Evolutionary conservation across 1,140 invertebrate species (phyloP).

Genomic region (Drosophila bipectinata): DNA sequence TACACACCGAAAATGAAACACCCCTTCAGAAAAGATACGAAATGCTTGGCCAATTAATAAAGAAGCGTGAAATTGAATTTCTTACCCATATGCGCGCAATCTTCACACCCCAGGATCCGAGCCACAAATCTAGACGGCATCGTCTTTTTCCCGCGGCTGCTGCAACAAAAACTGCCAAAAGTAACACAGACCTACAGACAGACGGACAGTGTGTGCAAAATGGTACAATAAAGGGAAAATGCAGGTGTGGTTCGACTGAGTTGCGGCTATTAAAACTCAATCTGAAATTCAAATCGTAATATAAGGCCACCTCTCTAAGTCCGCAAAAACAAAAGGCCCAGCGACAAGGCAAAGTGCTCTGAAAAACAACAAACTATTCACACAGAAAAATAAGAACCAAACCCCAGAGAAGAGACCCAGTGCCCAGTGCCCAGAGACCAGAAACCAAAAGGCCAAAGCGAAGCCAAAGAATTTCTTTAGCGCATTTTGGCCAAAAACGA

Average conservation of each 20-base stretch:
- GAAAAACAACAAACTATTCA: slow-evolving; percentile 59
- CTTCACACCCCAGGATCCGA: slow-evolving; percentile 64
- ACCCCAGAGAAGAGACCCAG: slow-evolving; percentile 47
- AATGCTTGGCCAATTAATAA: slow-evolving; percentile 80
- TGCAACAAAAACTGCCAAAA: slow-evolving; percentile 58
- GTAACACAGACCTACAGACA: slow-evolving; percentile 38
- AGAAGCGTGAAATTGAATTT: slow-evolving; percentile 83
- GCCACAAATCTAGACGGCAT: slow-evolving; percentile 30
- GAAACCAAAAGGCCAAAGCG: slow-evolving; percentile 55
- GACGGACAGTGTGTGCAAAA: neutral
- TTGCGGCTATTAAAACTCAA: slow-evolving; percentile 80
- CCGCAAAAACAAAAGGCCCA: slow-evolving; percentile 58
- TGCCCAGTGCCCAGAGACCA: slow-evolving; percentile 10
- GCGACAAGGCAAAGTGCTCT: slow-evolving; percentile 44
- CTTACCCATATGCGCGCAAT: slow-evolving; percentile 58
- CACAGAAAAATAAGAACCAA: slow-evolving; percentile 31
- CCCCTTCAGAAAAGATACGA: slow-evolving; percentile 2
- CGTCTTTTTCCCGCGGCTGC: slow-evolving; percentile 29
- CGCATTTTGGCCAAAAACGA: slow-evolving; percentile 59
- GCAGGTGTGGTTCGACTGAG: slow-evolving; percentile 72
- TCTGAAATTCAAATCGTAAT: slow-evolving; percentile 83
- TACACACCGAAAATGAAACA: slow-evolving; percentile 8
- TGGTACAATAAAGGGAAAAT: slow-evolving; percentile 30
- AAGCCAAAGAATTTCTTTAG: slow-evolving; percentile 65
- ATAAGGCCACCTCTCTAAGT: slow-evolving; percentile 48